Conservation (phyloP, 2,888 invertebrate genomes). For the Atethmia centrago region DNA sequence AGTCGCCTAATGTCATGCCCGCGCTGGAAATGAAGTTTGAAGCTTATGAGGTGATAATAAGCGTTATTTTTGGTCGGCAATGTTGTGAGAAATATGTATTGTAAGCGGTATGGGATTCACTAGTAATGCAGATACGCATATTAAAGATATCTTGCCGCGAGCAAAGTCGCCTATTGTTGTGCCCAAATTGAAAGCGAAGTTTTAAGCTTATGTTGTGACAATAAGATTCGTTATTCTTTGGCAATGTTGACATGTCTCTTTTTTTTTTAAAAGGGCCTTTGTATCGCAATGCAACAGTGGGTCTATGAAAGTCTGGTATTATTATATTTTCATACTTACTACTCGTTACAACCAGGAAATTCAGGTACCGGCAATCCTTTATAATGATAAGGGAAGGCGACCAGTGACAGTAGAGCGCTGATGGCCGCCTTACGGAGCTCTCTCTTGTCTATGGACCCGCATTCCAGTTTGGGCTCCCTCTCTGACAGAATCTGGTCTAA, state of each 20-base stretch:
- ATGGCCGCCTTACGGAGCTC: constrained; percentile 97
- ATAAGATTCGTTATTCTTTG: not conserved
- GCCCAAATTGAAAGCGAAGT: constrained; percentile 74
- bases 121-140: constrained; percentile 82
- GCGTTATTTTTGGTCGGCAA: too few relatives aligned
- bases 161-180: constrained; percentile 82
- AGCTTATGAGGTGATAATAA: not conserved
- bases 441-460: constrained; percentile 92
- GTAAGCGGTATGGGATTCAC: too few relatives aligned
- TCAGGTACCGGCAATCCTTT: constrained; percentile 94
- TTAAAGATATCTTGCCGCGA: constrained; percentile 82
- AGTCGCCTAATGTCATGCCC: constrained; percentile 84
- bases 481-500: constrained; percentile 97
- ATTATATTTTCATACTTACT: constrained; percentile 73
- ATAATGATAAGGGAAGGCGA: constrained; percentile 98
- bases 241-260: not conserved
- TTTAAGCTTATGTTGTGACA: not conserved
- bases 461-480: constrained; percentile 94
- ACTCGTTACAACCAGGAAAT: constrained; percentile 91
- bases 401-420: constrained; percentile 96
- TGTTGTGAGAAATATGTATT: too few relatives aligned
- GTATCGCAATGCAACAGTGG: too few relatives aligned
- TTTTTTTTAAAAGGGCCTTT: not conserved
- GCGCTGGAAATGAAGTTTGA: constrained; percentile 69
- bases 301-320: too few relatives aligned